Conservation (phyloP, 2,888 invertebrate genomes). For the Monopis laevigella region DNA sequence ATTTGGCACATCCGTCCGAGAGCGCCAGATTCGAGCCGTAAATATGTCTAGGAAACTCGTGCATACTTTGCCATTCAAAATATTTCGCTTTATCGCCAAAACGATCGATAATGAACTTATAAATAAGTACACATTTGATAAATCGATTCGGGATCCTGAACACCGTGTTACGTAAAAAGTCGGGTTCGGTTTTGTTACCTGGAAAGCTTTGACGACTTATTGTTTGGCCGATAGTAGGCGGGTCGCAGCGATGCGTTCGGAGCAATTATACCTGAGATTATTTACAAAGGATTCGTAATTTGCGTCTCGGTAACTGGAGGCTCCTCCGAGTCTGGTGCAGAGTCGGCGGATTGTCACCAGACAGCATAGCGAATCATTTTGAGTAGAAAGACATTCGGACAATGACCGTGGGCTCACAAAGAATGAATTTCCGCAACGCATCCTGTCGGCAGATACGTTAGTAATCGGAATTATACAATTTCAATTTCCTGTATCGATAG, state of each 20-base stretch:
- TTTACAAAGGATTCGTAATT: constrained; percentile 47
- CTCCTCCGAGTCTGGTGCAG: constrained; percentile 46
- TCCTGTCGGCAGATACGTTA: constrained; percentile 29
- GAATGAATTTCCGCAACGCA: constrained; percentile 44
- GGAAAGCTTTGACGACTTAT: constrained; percentile 36
- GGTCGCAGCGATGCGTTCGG: constrained; percentile 37
- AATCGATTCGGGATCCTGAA: neutral
- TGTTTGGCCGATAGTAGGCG: constrained; percentile 54
- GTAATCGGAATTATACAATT: constrained; percentile 37
- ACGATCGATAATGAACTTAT: no score
- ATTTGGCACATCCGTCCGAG: constrained; percentile 64
- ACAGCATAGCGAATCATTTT: constrained; percentile 35
- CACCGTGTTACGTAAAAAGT: constrained; percentile 51
- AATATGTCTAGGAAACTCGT: no score
- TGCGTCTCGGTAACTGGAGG: constrained; percentile 29
- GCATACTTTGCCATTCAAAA: no score
- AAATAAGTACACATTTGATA: constrained; percentile 9
- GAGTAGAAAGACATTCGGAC: constrained; percentile 14
- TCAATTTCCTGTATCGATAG: constrained; percentile 34
- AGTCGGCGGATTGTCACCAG: constrained; percentile 25
- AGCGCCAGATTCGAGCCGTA: constrained; percentile 43
- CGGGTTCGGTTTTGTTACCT: constrained; percentile 49
- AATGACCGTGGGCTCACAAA: constrained; percentile 19
- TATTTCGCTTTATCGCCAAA: no score
- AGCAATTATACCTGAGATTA: constrained; percentile 54